Conservation (phyloP, 1,140 invertebrate species). For the Drosophila pandora region DNA sequence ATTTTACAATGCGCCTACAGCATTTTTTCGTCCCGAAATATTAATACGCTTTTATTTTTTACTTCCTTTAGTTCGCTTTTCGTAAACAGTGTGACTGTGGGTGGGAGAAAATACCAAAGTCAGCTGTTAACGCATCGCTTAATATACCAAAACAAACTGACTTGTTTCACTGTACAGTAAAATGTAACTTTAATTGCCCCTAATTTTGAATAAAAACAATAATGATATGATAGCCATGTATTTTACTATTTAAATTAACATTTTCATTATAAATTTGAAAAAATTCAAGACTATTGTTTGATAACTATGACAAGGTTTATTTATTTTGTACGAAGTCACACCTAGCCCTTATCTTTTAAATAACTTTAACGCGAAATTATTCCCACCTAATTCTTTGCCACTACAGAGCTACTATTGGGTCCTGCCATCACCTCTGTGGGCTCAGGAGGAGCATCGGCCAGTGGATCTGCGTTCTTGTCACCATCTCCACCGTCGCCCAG, state of each 20-base stretch:
- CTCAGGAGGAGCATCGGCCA: slow-evolving; percentile 23
- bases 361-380: slow-evolving; percentile 3
- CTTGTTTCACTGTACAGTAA: not conserved
- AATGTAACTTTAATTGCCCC: not conserved
- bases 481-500: slow-evolving; percentile 32
- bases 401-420: slow-evolving; percentile 21
- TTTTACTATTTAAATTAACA: not conserved
- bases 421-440: slow-evolving; percentile 1
- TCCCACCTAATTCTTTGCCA: slow-evolving; percentile 39
- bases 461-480: slow-evolving; percentile 45
- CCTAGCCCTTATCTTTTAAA: slow-evolving; percentile 26
- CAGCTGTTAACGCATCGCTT: not conserved
- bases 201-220: not conserved
- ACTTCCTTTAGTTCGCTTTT: slow-evolving; percentile 38
- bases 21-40: slow-evolving; percentile 66
- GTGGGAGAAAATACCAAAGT: slow-evolving; percentile 11
- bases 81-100: slow-evolving; percentile 44
- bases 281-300: not conserved
- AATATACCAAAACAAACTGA: not conserved
- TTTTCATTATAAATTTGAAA: not conserved
- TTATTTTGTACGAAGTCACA: slow-evolving; percentile 37
- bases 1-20: slow-evolving; percentile 71
- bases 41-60: slow-evolving; percentile 59
- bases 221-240: not conserved
- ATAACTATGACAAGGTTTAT: slow-evolving; percentile 39